phyloP scores from a whole-genome alignment of 2,888 invertebrate genomes.

The Hesperia comma region DNA sequence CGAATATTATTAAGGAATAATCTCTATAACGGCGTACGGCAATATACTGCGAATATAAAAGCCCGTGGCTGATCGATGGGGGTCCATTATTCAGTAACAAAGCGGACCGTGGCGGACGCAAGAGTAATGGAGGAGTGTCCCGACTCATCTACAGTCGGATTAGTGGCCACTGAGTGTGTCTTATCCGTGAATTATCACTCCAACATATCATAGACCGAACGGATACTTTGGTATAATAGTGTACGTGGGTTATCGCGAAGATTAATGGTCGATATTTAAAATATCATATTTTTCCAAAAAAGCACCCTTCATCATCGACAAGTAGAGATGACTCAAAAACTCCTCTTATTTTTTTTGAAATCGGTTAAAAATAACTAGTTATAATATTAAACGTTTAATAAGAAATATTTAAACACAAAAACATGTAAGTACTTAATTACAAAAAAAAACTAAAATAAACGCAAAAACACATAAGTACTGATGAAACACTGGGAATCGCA shows the following conservation, averaged over 20 bases:
- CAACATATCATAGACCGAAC: neutral
- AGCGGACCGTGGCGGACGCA: constrained; percentile 17
- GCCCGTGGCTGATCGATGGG: constrained; percentile 27
- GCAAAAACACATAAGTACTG: no score
- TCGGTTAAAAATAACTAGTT: no score
- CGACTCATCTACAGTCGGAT: constrained; percentile 18
- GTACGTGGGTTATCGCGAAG: neutral
- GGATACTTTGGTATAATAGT: neutral
- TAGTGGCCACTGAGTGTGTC: constrained; percentile 29
- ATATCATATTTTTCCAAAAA: no score
- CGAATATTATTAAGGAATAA: constrained; percentile 4
- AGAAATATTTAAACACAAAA: no score
- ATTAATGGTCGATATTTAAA: no score
- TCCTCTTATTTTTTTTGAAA: no score
- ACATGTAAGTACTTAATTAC: no score
- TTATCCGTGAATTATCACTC: constrained; percentile 18
- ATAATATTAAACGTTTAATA: no score
- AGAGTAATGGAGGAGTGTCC: constrained; percentile 22
- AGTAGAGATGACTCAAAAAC: no score
- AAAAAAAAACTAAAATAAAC: no score
- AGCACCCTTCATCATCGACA: no score
- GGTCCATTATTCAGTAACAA: constrained; percentile 25
- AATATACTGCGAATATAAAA: constrained; percentile 29
- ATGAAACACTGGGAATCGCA: no score
- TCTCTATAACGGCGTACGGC: neutral